Conservation (phyloP, 2,888 invertebrate species). For the Zaprionus obscuricornis region DNA sequence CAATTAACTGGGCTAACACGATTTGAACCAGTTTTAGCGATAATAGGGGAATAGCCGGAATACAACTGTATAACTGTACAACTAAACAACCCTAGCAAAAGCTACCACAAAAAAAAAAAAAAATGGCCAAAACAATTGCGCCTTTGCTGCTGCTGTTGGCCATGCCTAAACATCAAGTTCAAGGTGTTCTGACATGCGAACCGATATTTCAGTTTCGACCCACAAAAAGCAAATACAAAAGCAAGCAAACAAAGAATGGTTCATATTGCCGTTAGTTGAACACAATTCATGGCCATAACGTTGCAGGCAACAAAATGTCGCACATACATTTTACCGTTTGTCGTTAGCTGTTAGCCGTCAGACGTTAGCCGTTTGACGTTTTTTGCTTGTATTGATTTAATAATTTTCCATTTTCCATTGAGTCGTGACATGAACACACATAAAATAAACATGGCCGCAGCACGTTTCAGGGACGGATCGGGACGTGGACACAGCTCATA, state of each 20-base stretch:
- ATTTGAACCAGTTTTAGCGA: too few species aligned
- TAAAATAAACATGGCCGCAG: conserved; percentile 25
- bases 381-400: conserved; percentile 44
- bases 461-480: too few species aligned
- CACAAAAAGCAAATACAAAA: conserved; percentile 35
- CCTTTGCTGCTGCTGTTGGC: conserved; percentile 4
- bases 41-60: background rate
- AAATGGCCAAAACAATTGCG: conserved; percentile 30
- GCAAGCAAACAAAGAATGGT: conserved; percentile 5
- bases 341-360: conserved; percentile 6
- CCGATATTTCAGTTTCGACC: conserved; percentile 13
- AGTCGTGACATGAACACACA: background rate
- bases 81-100: conserved; percentile 8
- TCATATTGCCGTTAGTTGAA: too few species aligned
- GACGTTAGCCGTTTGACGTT: background rate
- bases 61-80: conserved; percentile 7
- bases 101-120: background rate
- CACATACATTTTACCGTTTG: too few species aligned
- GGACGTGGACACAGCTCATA: conserved; percentile 27
- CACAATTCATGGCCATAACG: too few species aligned
- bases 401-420: conserved; percentile 26
- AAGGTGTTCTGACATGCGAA: conserved; percentile 44
- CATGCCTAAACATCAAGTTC: conserved; percentile 49
- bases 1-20: conserved; percentile 41
- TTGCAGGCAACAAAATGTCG: conserved; percentile 14